These are phyloP conservation scores for Vipera ursinii DNA, from an alignment of 2,797 vertebrate genomes.

Conservation along the genomic window DNA sequence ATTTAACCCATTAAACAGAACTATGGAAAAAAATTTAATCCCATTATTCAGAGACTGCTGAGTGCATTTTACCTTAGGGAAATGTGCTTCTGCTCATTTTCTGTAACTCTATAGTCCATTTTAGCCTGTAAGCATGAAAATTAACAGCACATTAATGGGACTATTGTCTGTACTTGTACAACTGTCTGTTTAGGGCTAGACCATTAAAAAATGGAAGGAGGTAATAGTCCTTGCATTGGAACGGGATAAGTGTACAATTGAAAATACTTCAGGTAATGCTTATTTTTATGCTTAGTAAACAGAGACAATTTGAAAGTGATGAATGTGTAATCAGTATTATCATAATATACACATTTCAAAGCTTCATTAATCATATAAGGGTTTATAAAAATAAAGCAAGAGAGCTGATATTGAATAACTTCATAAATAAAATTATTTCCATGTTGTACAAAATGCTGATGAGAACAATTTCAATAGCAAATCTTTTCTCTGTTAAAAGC, in stretches of 20 bases:
- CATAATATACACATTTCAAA: conserved; percentile 46
- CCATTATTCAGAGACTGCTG: conserved; percentile 53
- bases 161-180: conserved; percentile 53
- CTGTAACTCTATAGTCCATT: conserved; percentile 66
- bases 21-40: conserved; percentile 52
- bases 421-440: conserved; percentile 26
- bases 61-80: conserved; percentile 66
- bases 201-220: conserved; percentile 67
- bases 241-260: conserved; percentile 57
- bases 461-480: conserved; percentile 39
- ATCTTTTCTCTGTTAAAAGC: conserved; percentile 37
- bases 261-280: conserved; percentile 60
- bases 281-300: conserved; percentile 67
- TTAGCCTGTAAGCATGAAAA: conserved; percentile 64
- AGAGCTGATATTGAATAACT: conserved; percentile 56
- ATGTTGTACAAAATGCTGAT: conserved; percentile 11
- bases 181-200: conserved; percentile 64
- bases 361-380: conserved; percentile 58
- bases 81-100: conserved; percentile 61
- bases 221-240: conserved; percentile 68
- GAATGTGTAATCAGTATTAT: conserved; percentile 45
- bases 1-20: conserved; percentile 62
- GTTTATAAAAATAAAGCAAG: conserved; percentile 61
- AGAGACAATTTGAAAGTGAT: conserved; percentile 53
- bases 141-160: conserved; percentile 66